These are phyloP conservation scores for Didymodactylos carnosus DNA, from an alignment of 2,888 invertebrate species.

Conservation along the genomic window DNA sequence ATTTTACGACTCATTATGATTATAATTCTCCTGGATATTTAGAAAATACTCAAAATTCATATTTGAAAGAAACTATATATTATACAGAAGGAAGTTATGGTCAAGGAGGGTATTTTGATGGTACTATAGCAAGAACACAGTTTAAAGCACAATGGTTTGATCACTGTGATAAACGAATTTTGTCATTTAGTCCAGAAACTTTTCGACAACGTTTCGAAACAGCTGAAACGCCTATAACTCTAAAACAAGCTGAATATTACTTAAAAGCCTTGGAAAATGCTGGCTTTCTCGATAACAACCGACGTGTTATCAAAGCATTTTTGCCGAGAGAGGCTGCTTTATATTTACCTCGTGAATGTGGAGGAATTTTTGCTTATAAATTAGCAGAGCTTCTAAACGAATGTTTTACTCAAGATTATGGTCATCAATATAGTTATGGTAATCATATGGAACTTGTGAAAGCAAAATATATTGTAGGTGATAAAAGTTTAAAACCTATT, in stretches of 20 bases:
- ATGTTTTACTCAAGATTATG: neutral
- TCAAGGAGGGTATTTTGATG: neutral
- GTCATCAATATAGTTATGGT: conserved; percentile 3
- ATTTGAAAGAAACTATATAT: neutral
- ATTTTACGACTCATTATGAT: neutral
- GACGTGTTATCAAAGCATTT: neutral
- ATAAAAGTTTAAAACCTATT: neutral
- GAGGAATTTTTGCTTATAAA: neutral
- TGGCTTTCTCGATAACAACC: neutral
- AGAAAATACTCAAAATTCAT: neutral
- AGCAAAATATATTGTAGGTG: conserved; percentile 1
- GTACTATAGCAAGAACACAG: neutral
- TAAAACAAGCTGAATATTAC: neutral
- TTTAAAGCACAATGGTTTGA: neutral
- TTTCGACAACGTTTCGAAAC: neutral
- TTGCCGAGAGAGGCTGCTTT: neutral
- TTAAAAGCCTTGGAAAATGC: neutral
- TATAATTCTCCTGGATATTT: conserved; percentile 5
- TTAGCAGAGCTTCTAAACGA: neutral
- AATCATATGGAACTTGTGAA: conserved; percentile 1
- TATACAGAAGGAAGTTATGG: conserved; percentile 2
- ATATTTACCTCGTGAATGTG: neutral
- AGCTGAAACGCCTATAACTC: neutral
- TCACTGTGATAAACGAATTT: neutral
- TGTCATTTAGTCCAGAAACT: neutral